Base-by-base conservation (phyloP, 2,113 vertebrate genomes). In the Melanostigma gelatinosum region DNA sequence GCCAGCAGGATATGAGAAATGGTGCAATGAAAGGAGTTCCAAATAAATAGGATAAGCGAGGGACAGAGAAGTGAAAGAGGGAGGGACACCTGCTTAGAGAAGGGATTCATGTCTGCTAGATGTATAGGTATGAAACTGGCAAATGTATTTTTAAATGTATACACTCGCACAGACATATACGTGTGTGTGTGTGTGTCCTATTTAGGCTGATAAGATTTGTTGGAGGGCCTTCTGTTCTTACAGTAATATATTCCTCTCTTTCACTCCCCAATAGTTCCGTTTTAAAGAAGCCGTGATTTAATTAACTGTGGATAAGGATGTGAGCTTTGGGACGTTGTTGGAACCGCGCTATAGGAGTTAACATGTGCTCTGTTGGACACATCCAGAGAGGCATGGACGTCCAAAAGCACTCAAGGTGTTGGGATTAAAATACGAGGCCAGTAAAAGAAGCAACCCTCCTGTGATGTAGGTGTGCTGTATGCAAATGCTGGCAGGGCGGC, bases 181-280 rank as follows among this genome's bases (percentile, higher is more conserved):
- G 40, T 69, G 36, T 32, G 32, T 34, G 32, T 34, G 32, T 34
- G 34, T 34, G 34, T 72, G 48, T 83, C 76, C 92, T 90, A 62
- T 77, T 64, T 76, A 27, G 46, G 32, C 75, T 79, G 91, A 92
- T 91, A 89, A 92, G 83, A 84, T 91, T 88, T 84, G 48, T 61
- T 42, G 27, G 52, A 75, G 63, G 75, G 66, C 44, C 42, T 55
- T 86, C 73, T 83, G 55, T 77, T 75, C 60, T 79, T 80, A 70
- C 52, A 77, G 72, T 50, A 82, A 73, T 69, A 16, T 72, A 72
- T 88, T 79, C 42, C 44, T 62, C 62, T 58, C 11, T 18, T 61
- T 71, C 38, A 27, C 24, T 67, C 18, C 58, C 77, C 63, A 36
- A 27, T 58, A n/a, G 63, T 71, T 80, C 61, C 76, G 38, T 3